Evolutionary conservation across 2,797 vertebrate genomes (phyloP).

Genomic region (Pseudomugil gertrudae): DNA sequence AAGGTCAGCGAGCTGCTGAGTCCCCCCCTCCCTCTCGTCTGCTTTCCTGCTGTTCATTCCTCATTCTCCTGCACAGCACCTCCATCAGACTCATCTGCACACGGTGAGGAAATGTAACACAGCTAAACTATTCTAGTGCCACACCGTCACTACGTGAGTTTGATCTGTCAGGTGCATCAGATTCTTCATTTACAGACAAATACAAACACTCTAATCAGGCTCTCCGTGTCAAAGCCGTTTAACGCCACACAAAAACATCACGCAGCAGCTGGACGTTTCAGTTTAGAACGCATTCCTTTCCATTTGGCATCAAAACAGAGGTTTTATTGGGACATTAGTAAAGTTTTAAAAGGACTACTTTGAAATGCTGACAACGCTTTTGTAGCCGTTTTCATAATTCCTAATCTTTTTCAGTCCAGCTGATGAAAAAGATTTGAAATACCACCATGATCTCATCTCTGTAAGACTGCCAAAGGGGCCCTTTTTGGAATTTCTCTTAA

Average conservation of each 20-base stretch:
- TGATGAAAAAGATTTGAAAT: slow-evolving; percentile 78
- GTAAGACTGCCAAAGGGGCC: slow-evolving; percentile 79
- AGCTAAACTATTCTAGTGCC: slow-evolving; percentile 24
- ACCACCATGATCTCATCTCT: slow-evolving; percentile 83
- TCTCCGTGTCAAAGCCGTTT: slow-evolving; percentile 27
- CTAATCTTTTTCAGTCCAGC: slow-evolving; percentile 61
- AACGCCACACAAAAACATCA: slow-evolving; percentile 31
- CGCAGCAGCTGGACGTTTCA: slow-evolving; percentile 43
- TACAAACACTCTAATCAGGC: background rate
- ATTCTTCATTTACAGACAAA: slow-evolving; percentile 12
- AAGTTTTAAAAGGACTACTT: slow-evolving; percentile 50
- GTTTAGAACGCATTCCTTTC: slow-evolving; percentile 56
- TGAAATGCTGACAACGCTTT: slow-evolving; percentile 65
- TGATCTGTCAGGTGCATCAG: slow-evolving; percentile 11
- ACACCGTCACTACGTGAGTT: background rate
- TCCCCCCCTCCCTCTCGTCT: slow-evolving; percentile 53
- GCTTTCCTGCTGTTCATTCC: slow-evolving; percentile 62
- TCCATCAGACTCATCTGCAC: slow-evolving; percentile 63
- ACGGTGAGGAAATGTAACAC: slow-evolving; percentile 44
- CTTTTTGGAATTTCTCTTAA: slow-evolving; percentile 78
- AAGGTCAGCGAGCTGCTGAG: slow-evolving; percentile 74
- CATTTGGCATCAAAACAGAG: slow-evolving; percentile 51
- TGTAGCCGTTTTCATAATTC: slow-evolving; percentile 67
- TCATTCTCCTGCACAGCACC: slow-evolving; percentile 48
- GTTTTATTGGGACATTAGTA: slow-evolving; percentile 54